Conservation (phyloP, 2,888 invertebrate genomes). For the Drosophila infuscata region DNA sequence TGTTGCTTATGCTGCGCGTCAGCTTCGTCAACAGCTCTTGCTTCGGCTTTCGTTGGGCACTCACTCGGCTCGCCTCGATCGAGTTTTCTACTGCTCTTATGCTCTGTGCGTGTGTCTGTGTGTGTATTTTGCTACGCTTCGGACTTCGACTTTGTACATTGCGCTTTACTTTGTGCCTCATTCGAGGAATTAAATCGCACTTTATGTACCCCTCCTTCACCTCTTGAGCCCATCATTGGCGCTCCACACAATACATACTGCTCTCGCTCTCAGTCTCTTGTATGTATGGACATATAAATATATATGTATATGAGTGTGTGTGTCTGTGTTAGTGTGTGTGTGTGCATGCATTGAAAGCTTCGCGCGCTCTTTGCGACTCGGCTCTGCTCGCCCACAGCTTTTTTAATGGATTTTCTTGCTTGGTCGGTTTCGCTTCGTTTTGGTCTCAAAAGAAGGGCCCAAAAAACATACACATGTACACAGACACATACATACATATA, state of each 20-base stretch:
- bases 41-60: constrained; percentile 42
- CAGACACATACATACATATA: not conserved
- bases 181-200: constrained; percentile 78
- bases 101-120: constrained; percentile 7
- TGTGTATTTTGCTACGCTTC: constrained; percentile 41
- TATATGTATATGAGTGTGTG: constrained; percentile 19
- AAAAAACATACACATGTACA: constrained; percentile 35
- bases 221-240: not conserved
- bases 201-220: constrained; percentile 49
- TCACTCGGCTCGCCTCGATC: constrained; percentile 55
- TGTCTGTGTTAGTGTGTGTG: constrained; percentile 24
- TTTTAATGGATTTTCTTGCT: constrained; percentile 71
- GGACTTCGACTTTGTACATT: constrained; percentile 71
- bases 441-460: constrained; percentile 72
- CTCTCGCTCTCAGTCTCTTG: constrained; percentile 39
- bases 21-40: constrained; percentile 38
- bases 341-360: constrained; percentile 40
- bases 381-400: constrained; percentile 68
- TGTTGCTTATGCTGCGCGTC: constrained; percentile 66
- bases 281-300: constrained; percentile 14
- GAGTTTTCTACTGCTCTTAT: constrained; percentile 63
- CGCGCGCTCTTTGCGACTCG: constrained; percentile 35
- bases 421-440: constrained; percentile 65
- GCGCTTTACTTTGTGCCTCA: constrained; percentile 77
- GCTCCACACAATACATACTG: not conserved